These are phyloP conservation scores for Andricus curvator DNA, from an alignment of 2,888 invertebrate species.

Conservation along the genomic window DNA sequence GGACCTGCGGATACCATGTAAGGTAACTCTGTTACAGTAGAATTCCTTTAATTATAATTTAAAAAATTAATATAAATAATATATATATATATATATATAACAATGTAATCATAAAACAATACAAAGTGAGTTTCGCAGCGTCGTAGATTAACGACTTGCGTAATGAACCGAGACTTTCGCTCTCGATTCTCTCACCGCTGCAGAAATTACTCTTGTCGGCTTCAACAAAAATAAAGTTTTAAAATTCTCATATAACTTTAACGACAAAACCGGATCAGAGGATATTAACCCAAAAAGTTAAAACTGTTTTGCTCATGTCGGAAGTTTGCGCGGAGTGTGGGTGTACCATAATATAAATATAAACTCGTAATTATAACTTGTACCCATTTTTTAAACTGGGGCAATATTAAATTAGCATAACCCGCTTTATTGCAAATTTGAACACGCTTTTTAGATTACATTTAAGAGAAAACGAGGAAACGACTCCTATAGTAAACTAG, in stretches of 20 bases:
- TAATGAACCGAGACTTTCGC: conserved; percentile 53
- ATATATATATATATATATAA: not conserved
- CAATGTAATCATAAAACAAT: not conserved
- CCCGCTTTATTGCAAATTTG: not conserved
- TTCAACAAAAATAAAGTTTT: not conserved
- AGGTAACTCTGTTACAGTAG: too few relatives aligned
- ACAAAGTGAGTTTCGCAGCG: not conserved
- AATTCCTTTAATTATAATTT: not conserved
- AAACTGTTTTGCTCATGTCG: not conserved
- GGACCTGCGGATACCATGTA: too few relatives aligned
- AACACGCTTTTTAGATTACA: conserved; percentile 4
- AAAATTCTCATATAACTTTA: not conserved
- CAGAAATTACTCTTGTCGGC: not conserved
- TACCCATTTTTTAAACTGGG: not conserved
- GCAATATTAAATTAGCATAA: not conserved
- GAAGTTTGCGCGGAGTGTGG: not conserved
- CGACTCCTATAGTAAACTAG: too few relatives aligned
- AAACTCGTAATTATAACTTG: not conserved
- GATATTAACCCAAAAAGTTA: not conserved
- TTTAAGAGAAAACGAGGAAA: not conserved
- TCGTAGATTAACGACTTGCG: conserved; percentile 48
- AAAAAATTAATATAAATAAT: not conserved
- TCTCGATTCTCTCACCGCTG: conserved; percentile 32
- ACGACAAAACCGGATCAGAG: not conserved
- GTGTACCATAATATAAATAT: not conserved